These are phyloP conservation scores for Cataglyphis rosenhaueri DNA, from an alignment of 2,888 invertebrate genomes.

Conservation along the genomic window DNA sequence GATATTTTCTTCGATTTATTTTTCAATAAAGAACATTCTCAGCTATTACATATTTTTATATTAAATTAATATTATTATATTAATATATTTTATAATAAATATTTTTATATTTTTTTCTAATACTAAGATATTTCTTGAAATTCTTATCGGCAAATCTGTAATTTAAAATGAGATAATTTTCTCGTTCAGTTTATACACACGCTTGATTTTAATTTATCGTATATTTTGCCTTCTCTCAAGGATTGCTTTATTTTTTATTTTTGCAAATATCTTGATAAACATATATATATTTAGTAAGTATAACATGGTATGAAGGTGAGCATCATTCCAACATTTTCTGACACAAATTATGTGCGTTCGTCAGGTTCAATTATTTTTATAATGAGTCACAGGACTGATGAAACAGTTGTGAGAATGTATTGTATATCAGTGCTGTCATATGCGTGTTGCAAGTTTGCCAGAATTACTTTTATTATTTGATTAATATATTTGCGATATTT, in stretches of 20 bases:
- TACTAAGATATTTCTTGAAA: not conserved
- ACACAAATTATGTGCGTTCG: not conserved
- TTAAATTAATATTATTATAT: not conserved
- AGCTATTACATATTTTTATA: not conserved
- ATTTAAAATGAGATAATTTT: not conserved
- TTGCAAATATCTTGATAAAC: not conserved
- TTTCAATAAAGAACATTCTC: not conserved
- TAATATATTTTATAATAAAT: not conserved
- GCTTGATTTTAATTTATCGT: not conserved
- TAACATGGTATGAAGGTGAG: not conserved
- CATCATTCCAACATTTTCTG: not conserved
- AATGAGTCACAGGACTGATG: slow-evolving; percentile 22
- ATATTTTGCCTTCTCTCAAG: not conserved
- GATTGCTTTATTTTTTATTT: not conserved
- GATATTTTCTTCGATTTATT: not conserved
- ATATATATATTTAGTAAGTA: not conserved
- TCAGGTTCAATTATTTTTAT: slow-evolving; percentile 18
- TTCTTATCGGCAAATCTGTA: not conserved
- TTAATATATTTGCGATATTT: not conserved
- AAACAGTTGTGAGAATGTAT: not conserved
- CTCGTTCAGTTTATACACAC: not conserved
- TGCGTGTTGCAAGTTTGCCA: not conserved
- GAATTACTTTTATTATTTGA: not conserved
- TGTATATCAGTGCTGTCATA: not conserved
- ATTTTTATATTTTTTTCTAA: not conserved